Evolutionary conservation across 2,113 vertebrate genomes (phyloP), one percentile per base, ranked within the genome.

Genomic region (Raphicerus campestris): DNA sequence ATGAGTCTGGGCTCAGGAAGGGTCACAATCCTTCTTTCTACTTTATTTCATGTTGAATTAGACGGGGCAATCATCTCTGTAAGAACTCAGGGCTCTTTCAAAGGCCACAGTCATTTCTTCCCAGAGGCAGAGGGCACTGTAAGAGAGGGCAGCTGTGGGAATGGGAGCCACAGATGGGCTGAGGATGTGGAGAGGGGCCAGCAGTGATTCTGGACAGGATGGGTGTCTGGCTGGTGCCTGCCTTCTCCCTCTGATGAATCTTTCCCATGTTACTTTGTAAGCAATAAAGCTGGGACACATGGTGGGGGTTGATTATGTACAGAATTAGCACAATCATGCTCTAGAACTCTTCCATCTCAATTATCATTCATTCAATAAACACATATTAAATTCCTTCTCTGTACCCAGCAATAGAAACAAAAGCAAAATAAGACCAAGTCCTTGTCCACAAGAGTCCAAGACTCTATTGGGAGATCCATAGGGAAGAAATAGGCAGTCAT

Each of bases 401-500:
- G 56, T 63, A 11, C 30, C 35, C 88, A 87, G 58, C 39, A 90
- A 80, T 16, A 26, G 30, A 39, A 10, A 39, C 39, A 83, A 89
- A 88, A 78, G 24, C 35, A 83, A 97, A 95, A 73, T 35, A 92
- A 86, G 56, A 86, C 35, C 17, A 10, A 60, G n/a, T 4, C 42
- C 42, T 66, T 78, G 63, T 39, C 11, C 26, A 32, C 1, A 17
- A 82, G 49, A 55, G 11, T 70, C 60, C 86, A 75, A 42, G 2
- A 55, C 35, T 77, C 49, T 95, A 53, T 26, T 17, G n/a, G 82
- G 10, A 42, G 32, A 35, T 28, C 11, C 19, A 32, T 19, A 75
- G 10, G 42, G 28, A 82, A 39, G n/a, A 96, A 96, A 39, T 8
- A 55, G 20, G 42, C 10, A 58, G 10, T 49, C 73, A 56, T 85